A percentile compares a stretch with the other conserved stretches of the same genome.
These are phyloP conservation scores for Nothoprocta perdicaria DNA, from an alignment of 2,113 vertebrate genomes.

Conservation along the genomic window DNA sequence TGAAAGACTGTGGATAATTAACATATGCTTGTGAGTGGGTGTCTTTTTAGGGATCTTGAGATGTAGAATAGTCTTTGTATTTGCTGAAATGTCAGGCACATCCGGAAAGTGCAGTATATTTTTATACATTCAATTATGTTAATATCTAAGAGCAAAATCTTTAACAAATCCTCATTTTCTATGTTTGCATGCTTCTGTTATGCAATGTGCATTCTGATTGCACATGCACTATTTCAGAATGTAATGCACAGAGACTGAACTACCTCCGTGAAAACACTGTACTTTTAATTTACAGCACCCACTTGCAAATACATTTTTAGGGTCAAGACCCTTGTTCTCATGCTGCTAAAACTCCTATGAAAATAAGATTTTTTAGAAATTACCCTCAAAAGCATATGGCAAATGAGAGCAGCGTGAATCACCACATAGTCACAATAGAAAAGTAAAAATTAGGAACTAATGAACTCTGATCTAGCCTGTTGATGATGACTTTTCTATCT, in stretches of 20 bases:
- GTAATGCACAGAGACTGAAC: background rate
- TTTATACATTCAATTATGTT: background rate
- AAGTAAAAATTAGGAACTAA: slow-evolving; percentile 16
- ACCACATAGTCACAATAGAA: background rate
- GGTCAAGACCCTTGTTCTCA: slow-evolving; percentile 18
- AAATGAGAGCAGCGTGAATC: slow-evolving; percentile 33
- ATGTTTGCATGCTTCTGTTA: slow-evolving; percentile 1
- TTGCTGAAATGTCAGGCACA: slow-evolving; percentile 8
- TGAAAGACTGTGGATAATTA: slow-evolving; percentile 30
- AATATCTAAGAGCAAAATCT: background rate
- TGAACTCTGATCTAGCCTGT: slow-evolving; percentile 13
- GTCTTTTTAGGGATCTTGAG: background rate
- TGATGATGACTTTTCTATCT: background rate
- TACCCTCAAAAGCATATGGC: slow-evolving; percentile 5
- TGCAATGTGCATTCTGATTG: background rate
- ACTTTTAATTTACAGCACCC: slow-evolving; percentile 19
- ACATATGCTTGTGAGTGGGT: background rate
- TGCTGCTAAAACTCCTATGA: slow-evolving; percentile 10
- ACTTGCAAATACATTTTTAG: slow-evolving; percentile 48
- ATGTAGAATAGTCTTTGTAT: background rate
- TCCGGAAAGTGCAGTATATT: background rate
- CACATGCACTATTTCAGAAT: background rate
- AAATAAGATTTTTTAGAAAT: slow-evolving; percentile 17
- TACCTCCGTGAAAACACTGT: slow-evolving; percentile 1
- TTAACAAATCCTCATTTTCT: background rate